Percentiles rank a stretch among this genome's conserved stretches.
phyloP scores from a whole-genome alignment of 2,888 invertebrate species.

The Dorcus parallelipipedus region DNA sequence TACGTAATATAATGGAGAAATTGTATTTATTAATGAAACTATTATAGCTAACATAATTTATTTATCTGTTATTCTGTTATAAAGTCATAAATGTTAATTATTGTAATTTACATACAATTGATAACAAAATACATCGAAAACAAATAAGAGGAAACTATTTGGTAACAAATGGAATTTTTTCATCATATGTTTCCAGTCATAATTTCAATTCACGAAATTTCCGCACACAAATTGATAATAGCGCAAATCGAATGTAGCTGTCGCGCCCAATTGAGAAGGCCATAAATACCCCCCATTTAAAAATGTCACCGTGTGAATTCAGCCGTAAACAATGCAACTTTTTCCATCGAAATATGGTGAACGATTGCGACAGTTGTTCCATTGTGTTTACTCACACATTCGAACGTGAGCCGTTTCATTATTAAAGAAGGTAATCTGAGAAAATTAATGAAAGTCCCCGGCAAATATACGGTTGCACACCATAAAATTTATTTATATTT shows the following conservation, averaged over 20 bases:
- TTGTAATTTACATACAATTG: no score
- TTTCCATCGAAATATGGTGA: neutral
- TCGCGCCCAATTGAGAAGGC: neutral
- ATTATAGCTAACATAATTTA: no score
- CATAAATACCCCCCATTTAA: neutral
- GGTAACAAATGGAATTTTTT: neutral
- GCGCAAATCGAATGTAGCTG: slow-evolving; percentile 2
- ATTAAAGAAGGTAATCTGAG: no score
- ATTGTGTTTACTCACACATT: neutral
- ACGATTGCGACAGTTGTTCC: slow-evolving; percentile 5
- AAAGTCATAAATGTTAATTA: no score
- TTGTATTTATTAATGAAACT: no score
- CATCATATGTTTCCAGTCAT: neutral
- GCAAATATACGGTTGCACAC: no score
- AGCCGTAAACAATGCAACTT: neutral
- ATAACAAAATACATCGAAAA: no score
- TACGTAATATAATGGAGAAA: no score
- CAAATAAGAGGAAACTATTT: neutral
- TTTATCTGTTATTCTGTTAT: no score
- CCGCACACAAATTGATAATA: slow-evolving; percentile 7
- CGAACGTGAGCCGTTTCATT: no score
- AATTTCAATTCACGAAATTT: neutral
- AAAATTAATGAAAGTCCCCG: no score
- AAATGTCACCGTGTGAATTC: neutral
- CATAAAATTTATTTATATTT: neutral